phyloP scores from a whole-genome alignment of 2,113 vertebrate genomes.

The Ceyx margarethae region DNA sequence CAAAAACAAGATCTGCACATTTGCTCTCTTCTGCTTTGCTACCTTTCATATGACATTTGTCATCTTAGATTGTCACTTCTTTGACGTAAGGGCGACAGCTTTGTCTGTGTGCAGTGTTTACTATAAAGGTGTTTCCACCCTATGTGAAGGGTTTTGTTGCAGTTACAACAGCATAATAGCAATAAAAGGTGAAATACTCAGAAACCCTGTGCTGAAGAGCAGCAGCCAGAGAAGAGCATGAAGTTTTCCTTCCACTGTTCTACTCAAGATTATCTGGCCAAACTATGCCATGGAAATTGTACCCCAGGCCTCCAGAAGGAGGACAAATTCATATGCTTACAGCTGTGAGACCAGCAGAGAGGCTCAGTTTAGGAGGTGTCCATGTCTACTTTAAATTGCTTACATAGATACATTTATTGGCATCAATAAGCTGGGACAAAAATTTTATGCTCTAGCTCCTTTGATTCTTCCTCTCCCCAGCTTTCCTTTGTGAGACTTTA shows the following conservation, averaged over 20 bases:
- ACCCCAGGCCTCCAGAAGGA: neutral
- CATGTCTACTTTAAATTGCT: neutral
- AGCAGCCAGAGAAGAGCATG: neutral
- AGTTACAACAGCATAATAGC: neutral
- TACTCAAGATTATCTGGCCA: neutral
- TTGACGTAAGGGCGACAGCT: neutral
- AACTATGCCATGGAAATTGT: neutral
- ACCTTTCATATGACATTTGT: slow-evolving; percentile 15
- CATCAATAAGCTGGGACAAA: neutral
- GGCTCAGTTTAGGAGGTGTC: neutral
- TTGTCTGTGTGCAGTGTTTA: neutral
- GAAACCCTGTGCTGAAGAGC: neutral
- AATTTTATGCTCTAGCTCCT: neutral
- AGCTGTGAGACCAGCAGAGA: neutral
- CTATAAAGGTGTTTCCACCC: neutral
- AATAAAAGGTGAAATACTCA: neutral
- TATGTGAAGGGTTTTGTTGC: neutral
- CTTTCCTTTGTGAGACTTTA: neutral
- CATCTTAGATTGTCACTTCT: slow-evolving; percentile 28
- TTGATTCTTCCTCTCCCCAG: neutral
- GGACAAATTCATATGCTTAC: neutral
- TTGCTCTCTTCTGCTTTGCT: slow-evolving; percentile 27
- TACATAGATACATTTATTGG: neutral
- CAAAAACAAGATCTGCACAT: neutral
- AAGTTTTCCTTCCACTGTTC: neutral